Conservation (phyloP, 2,888 invertebrate species). For the Meghimatium bilineatum region DNA sequence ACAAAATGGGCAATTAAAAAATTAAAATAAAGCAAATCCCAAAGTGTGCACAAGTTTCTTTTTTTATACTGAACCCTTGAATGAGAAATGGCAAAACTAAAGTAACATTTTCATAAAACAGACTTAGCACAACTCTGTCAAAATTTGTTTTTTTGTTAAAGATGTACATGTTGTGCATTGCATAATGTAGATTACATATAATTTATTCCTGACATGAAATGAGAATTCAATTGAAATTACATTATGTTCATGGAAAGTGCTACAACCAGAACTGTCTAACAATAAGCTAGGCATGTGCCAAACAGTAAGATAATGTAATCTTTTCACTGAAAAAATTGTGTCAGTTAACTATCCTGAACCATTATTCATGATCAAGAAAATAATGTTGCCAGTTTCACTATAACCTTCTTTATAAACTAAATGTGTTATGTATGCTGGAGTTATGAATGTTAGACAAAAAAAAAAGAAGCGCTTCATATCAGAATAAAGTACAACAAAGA, state of each 20-base stretch:
- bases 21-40: slow-evolving; percentile 13
- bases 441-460: background rate
- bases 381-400: background rate
- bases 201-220: background rate
- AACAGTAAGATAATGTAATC: background rate
- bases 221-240: no score
- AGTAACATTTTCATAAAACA: background rate
- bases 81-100: slow-evolving; percentile 27
- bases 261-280: no score
- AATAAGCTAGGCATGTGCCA: background rate
- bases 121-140: background rate
- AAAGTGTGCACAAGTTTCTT: background rate
- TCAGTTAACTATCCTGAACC: background rate
- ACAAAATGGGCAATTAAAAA: slow-evolving; percentile 13
- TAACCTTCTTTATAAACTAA: background rate
- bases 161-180: background rate
- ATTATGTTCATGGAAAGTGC: no score
- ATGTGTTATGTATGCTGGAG: background rate
- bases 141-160: background rate
- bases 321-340: background rate
- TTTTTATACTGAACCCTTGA: background rate
- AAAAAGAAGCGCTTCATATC: background rate
- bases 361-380: background rate
- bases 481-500: background rate
- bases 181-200: background rate